Evolutionary conservation across 2,113 vertebrate species (phyloP).

Genomic region (Aphelocoma coerulescens): DNA sequence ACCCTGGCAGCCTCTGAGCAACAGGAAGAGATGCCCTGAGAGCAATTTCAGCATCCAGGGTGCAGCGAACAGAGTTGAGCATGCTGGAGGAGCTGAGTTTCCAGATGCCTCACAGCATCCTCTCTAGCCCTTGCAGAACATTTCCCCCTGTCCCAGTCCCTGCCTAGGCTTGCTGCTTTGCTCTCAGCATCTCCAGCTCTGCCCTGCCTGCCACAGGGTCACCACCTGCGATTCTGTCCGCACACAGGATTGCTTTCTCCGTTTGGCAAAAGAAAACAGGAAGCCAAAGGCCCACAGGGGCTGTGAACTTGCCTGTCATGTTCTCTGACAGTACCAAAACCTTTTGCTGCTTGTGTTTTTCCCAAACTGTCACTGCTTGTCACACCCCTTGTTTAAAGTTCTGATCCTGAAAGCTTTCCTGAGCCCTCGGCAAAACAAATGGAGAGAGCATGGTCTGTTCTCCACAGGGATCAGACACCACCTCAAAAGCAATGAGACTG

Average conservation of each 20-base stretch:
- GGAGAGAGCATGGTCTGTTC: background rate
- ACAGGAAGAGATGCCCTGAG: background rate
- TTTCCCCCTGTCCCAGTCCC: background rate
- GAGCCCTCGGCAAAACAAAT: background rate
- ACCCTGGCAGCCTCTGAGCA: background rate
- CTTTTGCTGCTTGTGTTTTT: constrained; percentile 44
- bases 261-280: constrained; percentile 8
- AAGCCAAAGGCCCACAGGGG: constrained; percentile 11
- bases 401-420: constrained; percentile 26
- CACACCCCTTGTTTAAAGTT: background rate
- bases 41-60: background rate
- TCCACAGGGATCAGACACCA: background rate
- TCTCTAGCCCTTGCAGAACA: background rate
- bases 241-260: background rate
- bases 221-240: background rate
- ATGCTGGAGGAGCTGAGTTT: background rate
- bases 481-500: background rate
- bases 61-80: background rate
- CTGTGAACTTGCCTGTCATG: constrained; percentile 55
- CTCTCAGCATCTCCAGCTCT: background rate
- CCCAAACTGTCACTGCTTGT: constrained; percentile 9
- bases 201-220: background rate
- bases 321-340: constrained; percentile 51
- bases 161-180: background rate
- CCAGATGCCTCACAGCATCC: background rate